Evolutionary conservation across 2,888 invertebrate species (phyloP).

Genomic region (Azorinus chamasolen): DNA sequence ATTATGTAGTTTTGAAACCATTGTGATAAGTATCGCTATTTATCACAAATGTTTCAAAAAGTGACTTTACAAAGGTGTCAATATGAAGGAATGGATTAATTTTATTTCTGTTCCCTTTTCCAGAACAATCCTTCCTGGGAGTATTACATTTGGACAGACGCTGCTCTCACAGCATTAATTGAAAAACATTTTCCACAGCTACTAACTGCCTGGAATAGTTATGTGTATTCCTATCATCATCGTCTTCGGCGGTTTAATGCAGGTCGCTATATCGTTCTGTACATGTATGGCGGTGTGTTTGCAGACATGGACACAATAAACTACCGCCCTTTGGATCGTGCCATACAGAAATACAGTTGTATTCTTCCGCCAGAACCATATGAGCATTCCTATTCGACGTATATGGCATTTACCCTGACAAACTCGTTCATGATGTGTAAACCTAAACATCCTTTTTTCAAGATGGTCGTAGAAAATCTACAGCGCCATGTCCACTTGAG

Average conservation of each 20-base stretch:
- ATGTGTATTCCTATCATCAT: constrained; percentile 6
- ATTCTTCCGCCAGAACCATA: constrained; percentile 2
- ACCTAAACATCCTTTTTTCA: constrained; percentile 10
- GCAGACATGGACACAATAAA: constrained; percentile 3
- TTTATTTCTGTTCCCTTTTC: neutral
- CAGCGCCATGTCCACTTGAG: constrained; percentile 7
- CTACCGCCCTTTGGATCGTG: neutral
- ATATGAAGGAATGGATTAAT: too few species aligned
- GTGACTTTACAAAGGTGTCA: too few species aligned
- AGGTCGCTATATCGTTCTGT: neutral
- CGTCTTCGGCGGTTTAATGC: neutral
- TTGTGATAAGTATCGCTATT: too few species aligned
- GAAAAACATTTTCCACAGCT: neutral
- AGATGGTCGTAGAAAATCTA: neutral
- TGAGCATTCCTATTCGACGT: neutral
- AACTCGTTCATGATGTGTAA: neutral
- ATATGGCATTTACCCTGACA: neutral
- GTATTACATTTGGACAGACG: constrained; percentile 2
- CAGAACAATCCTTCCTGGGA: constrained; percentile 9
- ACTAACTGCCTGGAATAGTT: neutral
- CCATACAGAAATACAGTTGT: neutral
- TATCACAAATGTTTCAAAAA: too few species aligned
- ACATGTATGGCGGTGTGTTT: constrained; percentile 9
- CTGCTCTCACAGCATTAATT: neutral
- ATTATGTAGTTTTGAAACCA: too few species aligned